Base-by-base conservation (phyloP, 35 echinoderm and acorn worm genomes). In the Lytechinus variegatus region DNA sequence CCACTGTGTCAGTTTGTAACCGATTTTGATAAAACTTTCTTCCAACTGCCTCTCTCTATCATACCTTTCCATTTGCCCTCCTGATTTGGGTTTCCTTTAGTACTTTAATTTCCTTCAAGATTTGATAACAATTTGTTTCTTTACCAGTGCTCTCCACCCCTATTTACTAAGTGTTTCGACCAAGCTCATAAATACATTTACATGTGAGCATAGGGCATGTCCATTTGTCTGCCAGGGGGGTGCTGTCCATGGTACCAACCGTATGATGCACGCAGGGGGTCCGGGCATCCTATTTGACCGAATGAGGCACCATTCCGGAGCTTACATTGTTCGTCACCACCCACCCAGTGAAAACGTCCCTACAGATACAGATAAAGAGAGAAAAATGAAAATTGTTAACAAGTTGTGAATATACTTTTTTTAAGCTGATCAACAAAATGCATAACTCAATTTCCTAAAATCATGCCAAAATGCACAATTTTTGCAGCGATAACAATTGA, bases 261-360 rank as follows among this genome's bases (percentile, higher is more conserved):
- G 55, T 93, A 93, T 54, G 92, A 57, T 54, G 92, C 52, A 24
- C 92, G 92, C 14, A 93, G 92, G 92, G 92, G 92, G 53, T 93
- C 92, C 11, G 92, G 92, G 92, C 92, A 93, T 24, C 94, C 87
- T 94, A 96, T 89, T 96, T 96, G 94, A 96, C 96, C 86, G 96
- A 95, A 51, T 94, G 96, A 61, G 94, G 94, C 61, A 96, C 56
- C 54, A 86, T 88, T 87, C 92, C 96, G 27, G 87, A 51, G 86
- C 60, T 96, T 61, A 94, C 93, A 95, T 55, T 91, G 94, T 95
- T 96, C 88, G 94, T 95, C 54, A 94, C 94, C 58, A 96, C 96
- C 96, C 96, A 96, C 56, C 94, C 96, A 90, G 96, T 96, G 96
- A 96, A 96, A 61, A 96, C 96, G 94, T 96, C 96, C 94, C 96